Evolutionary conservation across 2,888 invertebrate genomes (phyloP), one percentile per base, ranked within the genome.

Genomic region (Petrophora chlorosata): DNA sequence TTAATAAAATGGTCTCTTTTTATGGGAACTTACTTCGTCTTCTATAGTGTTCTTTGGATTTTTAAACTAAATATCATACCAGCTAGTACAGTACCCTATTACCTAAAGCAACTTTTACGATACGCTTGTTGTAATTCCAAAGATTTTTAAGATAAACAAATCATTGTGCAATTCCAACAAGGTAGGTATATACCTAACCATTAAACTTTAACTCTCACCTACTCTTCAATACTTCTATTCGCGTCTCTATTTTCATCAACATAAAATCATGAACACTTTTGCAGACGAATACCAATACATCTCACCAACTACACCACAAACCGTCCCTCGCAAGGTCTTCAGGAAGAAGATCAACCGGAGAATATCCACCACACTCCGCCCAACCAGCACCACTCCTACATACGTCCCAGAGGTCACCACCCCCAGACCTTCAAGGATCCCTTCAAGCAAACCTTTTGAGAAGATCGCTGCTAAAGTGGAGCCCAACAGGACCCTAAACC

Each of bases 261-360:
- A 33, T 35, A 29, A 26, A 26, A 40, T 13, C 16, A 44, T 15
- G 23, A 32, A 23, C 32, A 40, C 34, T 39, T 54, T 70, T 71
- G 39, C 77, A 90, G 90, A 84, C 13, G 82, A 88, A 73, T 88
- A 85, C 64, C 89, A 89, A 74, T 89, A 88, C 64, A 60, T 89
- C 7, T 79, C 85, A 39, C 79, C 88, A 5, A 88, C 88, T 0
- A 77, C 84, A 8, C 82, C 82, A 10, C 75, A 75, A 53, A 73
- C 79, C 0, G 61, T 70, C 8, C 67, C 76, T 10, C 70, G 74
- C 3, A 83, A 73, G 53, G 53, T 80, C 9, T 65, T 73, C 16
- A 74, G 82, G 33, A 88, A 84, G 70, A 85, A 82, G 47, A 65
- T 86, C 14, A 77, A 78, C 38, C 64, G 82, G 3, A 76, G 69